Base-by-base conservation (phyloP, 30 jellyfish, hydroid and myxozoan species). In the Aurelia sp. region DNA sequence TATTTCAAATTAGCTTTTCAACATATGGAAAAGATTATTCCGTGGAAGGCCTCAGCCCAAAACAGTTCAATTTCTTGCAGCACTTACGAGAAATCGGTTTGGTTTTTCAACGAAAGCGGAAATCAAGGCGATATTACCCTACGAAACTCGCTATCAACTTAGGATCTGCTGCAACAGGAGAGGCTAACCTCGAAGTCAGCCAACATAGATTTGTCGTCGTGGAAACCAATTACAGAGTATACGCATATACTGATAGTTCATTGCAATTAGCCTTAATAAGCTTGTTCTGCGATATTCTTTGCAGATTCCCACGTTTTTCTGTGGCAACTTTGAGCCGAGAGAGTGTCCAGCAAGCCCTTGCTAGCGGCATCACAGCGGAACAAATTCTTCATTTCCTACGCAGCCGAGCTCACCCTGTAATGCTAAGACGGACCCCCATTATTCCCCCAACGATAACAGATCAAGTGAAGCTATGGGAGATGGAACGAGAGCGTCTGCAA, bases 311-410 rank as follows among this genome's bases (percentile, higher is more conserved):
- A 15, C 78, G 80, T 50, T 87, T 96, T 61, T 81, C 97, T 55
- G 99, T 96, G 48, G 97, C 94, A n/a, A 78, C 82, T 5, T 52
- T 96, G 64, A 96, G 98, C 81, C 97, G 99, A 35, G 98, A 96
- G 71, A 90, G 98, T 65, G 98, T 96, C n/a, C 99, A 96, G 51
- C 99, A 96, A 75, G 99, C 99, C 13, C 70, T 91, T 33, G 97
- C 97, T 2, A 73, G 95, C 47, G 99, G 99, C 1, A 96, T 96
- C 41, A 74, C 98, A 7, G 97, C 99, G 13, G 87, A 77, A 35
- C 99, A 96, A 78, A 91, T 96, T 24, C 60, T 96, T 24, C 87
- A 91, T 64, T 96, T 91, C 82, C 63, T 96, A 63, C 89, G 93
- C 24, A 95, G 92, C 30, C 89, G 99, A n/a, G 99, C 99, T 0